phyloP scores from a whole-genome alignment of 2,888 invertebrate species.

The Petrolisthes manimaculis region DNA sequence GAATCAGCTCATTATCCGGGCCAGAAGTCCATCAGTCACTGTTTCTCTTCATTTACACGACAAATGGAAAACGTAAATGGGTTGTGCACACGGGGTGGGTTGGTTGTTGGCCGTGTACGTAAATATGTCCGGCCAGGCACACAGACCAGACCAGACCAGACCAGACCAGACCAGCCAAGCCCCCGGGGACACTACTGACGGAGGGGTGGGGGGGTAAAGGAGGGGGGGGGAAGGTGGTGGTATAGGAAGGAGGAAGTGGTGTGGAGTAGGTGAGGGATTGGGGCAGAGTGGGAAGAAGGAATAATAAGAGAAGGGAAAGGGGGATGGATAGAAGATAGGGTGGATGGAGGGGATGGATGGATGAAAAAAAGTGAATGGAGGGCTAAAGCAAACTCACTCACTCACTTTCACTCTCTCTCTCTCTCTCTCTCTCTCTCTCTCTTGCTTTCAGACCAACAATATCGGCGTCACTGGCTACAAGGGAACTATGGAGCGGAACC shows the following conservation, averaged over 20 bases:
- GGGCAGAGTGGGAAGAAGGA: not conserved
- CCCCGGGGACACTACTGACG: not conserved
- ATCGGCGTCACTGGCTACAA: slow-evolving; percentile 13
- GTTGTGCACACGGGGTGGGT: not conserved
- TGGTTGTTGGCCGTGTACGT: not conserved
- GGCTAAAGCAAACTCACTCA: not conserved
- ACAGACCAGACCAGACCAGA: too few species aligned
- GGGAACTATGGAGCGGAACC: not conserved
- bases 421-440: not conserved
- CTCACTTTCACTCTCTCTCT: not conserved
- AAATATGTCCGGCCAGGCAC: not conserved
- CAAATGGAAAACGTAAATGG: slow-evolving; percentile 44
- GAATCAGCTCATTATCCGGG: slow-evolving; percentile 35
- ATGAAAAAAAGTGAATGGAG: not conserved
- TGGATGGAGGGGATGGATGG: slow-evolving; percentile 10
- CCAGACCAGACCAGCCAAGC: too few species aligned
- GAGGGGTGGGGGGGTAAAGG: not conserved
- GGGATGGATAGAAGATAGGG: not conserved
- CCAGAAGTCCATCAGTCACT: slow-evolving; percentile 29
- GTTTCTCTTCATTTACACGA: slow-evolving; percentile 13
- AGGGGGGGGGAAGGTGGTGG: not conserved
- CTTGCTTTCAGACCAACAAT: slow-evolving; percentile 5
- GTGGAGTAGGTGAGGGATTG: not conserved
- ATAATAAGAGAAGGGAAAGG: not conserved
- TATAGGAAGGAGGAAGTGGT: too few species aligned